Evolutionary conservation across 2,888 invertebrate species (phyloP).

Genomic region (Atethmia centrago): DNA sequence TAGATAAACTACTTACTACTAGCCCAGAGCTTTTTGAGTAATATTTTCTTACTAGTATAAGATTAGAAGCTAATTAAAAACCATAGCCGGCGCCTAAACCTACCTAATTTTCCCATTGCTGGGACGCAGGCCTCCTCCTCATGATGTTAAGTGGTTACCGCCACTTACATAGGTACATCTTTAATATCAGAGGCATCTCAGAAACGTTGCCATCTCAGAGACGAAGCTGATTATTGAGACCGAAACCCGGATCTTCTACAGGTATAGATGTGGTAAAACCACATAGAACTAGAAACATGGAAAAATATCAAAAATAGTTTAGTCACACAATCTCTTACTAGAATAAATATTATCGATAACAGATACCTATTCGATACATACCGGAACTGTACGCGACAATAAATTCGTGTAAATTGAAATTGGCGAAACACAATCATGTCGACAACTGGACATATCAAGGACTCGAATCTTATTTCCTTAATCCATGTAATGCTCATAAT

Average conservation of each 20-base stretch:
- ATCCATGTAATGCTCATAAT: slow-evolving; percentile 15
- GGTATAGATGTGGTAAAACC: neutral
- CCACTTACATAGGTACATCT: too few species aligned
- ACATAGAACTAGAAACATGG: neutral
- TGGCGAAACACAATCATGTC: slow-evolving; percentile 61
- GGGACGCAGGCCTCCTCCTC: too few species aligned
- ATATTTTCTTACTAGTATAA: neutral
- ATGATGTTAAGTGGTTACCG: too few species aligned
- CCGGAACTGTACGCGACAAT: slow-evolving; percentile 59
- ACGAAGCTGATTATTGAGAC: too few species aligned
- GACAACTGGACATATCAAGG: slow-evolving; percentile 71
- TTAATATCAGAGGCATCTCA: too few species aligned
- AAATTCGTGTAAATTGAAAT: slow-evolving; percentile 62
- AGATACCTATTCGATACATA: slow-evolving; percentile 16
- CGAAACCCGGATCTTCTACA: too few species aligned
- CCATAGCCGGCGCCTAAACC: too few species aligned
- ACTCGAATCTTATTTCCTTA: slow-evolving; percentile 65
- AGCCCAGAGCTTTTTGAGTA: neutral
- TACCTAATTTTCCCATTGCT: too few species aligned
- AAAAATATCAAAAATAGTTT: slow-evolving; percentile 13
- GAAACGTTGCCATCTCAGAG: too few species aligned
- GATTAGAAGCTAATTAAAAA: too few species aligned
- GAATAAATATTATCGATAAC: slow-evolving; percentile 10
- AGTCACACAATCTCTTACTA: slow-evolving; percentile 16
- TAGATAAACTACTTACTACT: too few species aligned